A percentile compares a stretch with the other conserved stretches of the same genome.
phyloP scores from a whole-genome alignment of 1,140 invertebrate species.

The Scaptomyza graminum region DNA sequence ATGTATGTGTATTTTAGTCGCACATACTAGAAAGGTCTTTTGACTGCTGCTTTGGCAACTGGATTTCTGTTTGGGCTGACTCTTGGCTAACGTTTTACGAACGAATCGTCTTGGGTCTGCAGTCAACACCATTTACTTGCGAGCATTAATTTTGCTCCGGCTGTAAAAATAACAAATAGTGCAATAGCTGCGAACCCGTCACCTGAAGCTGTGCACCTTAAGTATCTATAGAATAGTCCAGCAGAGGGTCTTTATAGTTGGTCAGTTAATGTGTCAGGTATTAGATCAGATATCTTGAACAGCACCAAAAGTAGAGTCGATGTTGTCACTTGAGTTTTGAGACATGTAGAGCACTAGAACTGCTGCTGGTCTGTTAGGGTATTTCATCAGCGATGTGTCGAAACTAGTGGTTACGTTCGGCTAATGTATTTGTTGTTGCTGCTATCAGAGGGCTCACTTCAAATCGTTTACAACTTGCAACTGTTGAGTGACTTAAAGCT shows the following conservation, averaged over 20 bases:
- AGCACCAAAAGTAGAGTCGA: too few species aligned
- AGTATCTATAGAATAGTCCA: neutral
- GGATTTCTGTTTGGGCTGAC: conserved; percentile 30
- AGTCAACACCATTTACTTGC: conserved; percentile 72
- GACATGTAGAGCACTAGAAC: too few species aligned
- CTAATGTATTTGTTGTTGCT: conserved; percentile 37
- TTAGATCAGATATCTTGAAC: too few species aligned
- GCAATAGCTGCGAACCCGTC: neutral
- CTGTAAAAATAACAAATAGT: conserved; percentile 33
- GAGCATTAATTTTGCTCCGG: conserved; percentile 50
- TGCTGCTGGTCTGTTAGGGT: neutral
- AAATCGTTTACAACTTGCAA: conserved; percentile 15
- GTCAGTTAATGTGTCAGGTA: too few species aligned
- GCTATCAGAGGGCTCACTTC: conserved; percentile 48
- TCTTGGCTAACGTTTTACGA: conserved; percentile 24
- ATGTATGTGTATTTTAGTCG: conserved; percentile 60
- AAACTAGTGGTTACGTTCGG: conserved; percentile 12
- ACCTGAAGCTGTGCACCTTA: conserved; percentile 20
- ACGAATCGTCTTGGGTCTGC: conserved; percentile 48
- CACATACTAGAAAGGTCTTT: conserved; percentile 63
- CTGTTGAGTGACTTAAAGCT: conserved; percentile 69
- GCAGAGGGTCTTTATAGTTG: too few species aligned
- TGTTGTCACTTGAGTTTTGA: too few species aligned
- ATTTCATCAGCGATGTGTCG: neutral
- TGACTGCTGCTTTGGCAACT: conserved; percentile 52